A percentile compares a stretch with the other conserved stretches of the same genome.
Conservation (phyloP, 2,797 vertebrate genomes). For the Hephaestus fuliginosus region DNA sequence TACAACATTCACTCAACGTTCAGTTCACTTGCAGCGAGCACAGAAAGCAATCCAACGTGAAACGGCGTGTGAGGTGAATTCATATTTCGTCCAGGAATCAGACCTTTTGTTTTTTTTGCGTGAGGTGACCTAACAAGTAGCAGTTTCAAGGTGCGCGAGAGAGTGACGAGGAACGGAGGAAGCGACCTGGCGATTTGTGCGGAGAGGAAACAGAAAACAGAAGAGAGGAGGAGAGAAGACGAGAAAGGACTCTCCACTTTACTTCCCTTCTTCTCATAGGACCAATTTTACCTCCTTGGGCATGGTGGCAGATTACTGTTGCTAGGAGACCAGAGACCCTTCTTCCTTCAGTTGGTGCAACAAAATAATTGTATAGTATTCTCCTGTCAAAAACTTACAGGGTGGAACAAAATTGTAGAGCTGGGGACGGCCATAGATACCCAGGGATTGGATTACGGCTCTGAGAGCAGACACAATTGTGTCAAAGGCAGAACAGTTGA, state of each 20-base stretch:
- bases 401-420: constrained; percentile 73
- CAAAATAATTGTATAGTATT: constrained; percentile 85
- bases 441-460: constrained; percentile 57
- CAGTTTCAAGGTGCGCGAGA: not conserved
- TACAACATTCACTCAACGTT: constrained; percentile 23
- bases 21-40: constrained; percentile 29
- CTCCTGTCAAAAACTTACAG: constrained; percentile 81
- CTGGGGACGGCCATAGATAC: constrained; percentile 55
- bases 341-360: constrained; percentile 81
- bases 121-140: constrained; percentile 5
- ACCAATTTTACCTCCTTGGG: constrained; percentile 82
- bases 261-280: constrained; percentile 66
- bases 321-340: constrained; percentile 85
- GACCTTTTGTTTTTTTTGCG: not conserved
- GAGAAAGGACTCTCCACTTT: constrained; percentile 35
- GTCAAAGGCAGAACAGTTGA: constrained; percentile 53
- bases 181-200: not conserved
- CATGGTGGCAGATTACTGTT: constrained; percentile 84
- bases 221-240: constrained; percentile 5
- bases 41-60: constrained; percentile 27
- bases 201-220: constrained; percentile 13
- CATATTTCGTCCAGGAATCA: constrained; percentile 2
- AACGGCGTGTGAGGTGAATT: constrained; percentile 17
- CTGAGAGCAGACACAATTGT: constrained; percentile 44
- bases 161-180: constrained; percentile 1